These are phyloP conservation scores for Microctenopoma lineatum DNA, from an alignment of 2,797 vertebrate species.

Conservation along the genomic window DNA sequence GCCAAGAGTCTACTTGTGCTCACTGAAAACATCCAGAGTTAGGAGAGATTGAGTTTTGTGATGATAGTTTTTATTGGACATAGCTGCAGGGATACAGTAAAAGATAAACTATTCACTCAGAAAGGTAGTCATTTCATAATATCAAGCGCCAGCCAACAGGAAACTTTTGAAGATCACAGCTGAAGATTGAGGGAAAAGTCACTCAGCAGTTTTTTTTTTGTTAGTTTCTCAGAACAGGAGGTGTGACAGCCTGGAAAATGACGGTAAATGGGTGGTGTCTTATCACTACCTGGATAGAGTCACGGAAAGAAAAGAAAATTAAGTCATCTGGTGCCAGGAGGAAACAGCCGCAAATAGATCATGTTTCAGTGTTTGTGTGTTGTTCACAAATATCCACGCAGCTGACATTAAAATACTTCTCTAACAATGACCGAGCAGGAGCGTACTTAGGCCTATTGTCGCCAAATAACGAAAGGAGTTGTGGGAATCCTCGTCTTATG, in stretches of 20 bases:
- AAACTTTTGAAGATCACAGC: slow-evolving; percentile 23
- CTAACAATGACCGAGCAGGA: not conserved
- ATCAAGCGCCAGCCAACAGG: not conserved
- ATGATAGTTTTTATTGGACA: not conserved
- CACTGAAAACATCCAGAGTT: not conserved
- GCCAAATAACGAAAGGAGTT: not conserved
- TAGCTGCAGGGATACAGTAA: not conserved
- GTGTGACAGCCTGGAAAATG: slow-evolving; percentile 41
- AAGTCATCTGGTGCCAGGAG: slow-evolving; percentile 53
- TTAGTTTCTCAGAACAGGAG: slow-evolving; percentile 64
- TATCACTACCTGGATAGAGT: slow-evolving; percentile 49
- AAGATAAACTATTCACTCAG: not conserved
- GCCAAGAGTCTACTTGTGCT: not conserved
- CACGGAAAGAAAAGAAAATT: not conserved
- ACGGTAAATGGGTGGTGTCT: slow-evolving; percentile 63
- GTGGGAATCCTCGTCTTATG: slow-evolving; percentile 20
- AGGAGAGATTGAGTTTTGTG: not conserved
- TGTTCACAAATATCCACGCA: not conserved
- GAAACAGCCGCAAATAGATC: slow-evolving; percentile 31
- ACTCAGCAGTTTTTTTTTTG: not conserved
- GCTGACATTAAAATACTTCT: not conserved
- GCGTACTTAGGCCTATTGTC: slow-evolving; percentile 4
- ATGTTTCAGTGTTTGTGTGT: not conserved
- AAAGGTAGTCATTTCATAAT: not conserved
- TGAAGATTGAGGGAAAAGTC: slow-evolving; percentile 14